Evolutionary conservation across 2,797 vertebrate genomes (phyloP).

Genomic region (Darevskia nairensis): DNA sequence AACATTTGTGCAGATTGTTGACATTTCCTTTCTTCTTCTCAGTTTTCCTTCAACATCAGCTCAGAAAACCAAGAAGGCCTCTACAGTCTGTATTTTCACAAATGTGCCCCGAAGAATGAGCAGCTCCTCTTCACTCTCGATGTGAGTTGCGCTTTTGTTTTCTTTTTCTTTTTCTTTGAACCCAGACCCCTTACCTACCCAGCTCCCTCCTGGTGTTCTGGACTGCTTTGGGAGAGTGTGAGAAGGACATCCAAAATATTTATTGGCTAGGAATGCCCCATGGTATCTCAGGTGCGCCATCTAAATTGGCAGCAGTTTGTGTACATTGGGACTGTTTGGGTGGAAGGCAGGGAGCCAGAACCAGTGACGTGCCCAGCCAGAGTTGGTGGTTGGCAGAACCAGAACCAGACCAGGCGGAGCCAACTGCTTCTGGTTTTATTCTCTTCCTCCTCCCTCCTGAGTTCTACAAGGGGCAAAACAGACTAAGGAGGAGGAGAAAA

Average conservation of each 20-base stretch:
- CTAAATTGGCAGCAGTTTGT: too few relatives aligned
- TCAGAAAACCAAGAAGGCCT: slow-evolving; percentile 84
- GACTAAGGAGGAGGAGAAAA: too few relatives aligned
- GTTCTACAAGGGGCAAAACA: too few relatives aligned
- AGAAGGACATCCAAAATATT: background rate
- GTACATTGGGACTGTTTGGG: too few relatives aligned
- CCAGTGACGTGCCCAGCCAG: too few relatives aligned
- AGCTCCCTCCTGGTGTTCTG: background rate
- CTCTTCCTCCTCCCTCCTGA: too few relatives aligned
- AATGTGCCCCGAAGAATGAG: slow-evolving; percentile 68
- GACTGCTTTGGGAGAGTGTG: background rate
- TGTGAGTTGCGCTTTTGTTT: slow-evolving; percentile 74
- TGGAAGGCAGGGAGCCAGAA: too few relatives aligned
- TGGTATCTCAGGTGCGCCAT: too few relatives aligned
- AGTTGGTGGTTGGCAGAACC: too few relatives aligned
- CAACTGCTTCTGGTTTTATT: too few relatives aligned
- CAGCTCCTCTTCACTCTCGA: slow-evolving; percentile 82
- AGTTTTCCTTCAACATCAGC: slow-evolving; percentile 87
- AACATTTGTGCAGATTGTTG: background rate
- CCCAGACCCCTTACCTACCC: background rate
- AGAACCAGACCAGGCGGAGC: too few relatives aligned
- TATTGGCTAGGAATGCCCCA: too few relatives aligned
- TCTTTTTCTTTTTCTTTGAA: background rate
- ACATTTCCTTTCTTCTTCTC: slow-evolving; percentile 43
- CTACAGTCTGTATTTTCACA: slow-evolving; percentile 89